Evolutionary conservation across 2,888 invertebrate species (phyloP).

Genomic region (Nymphalis c-album): DNA sequence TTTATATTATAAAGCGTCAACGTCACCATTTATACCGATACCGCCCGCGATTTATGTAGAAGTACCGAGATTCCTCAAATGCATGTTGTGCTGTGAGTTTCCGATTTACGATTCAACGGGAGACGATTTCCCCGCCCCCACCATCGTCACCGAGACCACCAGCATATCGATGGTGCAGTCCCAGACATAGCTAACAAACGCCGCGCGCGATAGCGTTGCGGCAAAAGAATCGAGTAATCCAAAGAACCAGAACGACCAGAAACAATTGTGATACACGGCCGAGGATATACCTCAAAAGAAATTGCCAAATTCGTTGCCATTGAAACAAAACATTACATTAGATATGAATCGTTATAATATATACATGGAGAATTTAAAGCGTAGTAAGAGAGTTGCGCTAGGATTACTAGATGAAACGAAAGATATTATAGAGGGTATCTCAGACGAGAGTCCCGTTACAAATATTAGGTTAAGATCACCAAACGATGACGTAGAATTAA

Average conservation of each 20-base stretch:
- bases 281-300: constrained; percentile 65
- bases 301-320: constrained; percentile 73
- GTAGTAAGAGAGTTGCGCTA: constrained; percentile 67
- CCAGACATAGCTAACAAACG: constrained; percentile 85
- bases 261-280: constrained; percentile 76
- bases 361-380: constrained; percentile 71
- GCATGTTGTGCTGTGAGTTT: constrained; percentile 92
- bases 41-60: constrained; percentile 94
- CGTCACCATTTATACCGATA: constrained; percentile 93
- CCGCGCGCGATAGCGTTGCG: constrained; percentile 73
- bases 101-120: constrained; percentile 90
- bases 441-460: constrained; percentile 46
- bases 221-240: constrained; percentile 60
- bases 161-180: constrained; percentile 86
- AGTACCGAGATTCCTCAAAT: constrained; percentile 91
- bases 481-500: constrained; percentile 54
- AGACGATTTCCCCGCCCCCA: constrained; percentile 83
- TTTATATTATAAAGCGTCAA: constrained; percentile 92
- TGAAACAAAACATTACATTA: constrained; percentile 72
- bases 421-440: constrained; percentile 59
- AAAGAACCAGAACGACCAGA: constrained; percentile 54
- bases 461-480: constrained; percentile 51
- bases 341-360: constrained; percentile 74
- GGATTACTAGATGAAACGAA: constrained; percentile 69
- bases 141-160: constrained; percentile 85